phyloP scores from a whole-genome alignment of 2,797 vertebrate genomes.

The Loriculus beryllinus region DNA sequence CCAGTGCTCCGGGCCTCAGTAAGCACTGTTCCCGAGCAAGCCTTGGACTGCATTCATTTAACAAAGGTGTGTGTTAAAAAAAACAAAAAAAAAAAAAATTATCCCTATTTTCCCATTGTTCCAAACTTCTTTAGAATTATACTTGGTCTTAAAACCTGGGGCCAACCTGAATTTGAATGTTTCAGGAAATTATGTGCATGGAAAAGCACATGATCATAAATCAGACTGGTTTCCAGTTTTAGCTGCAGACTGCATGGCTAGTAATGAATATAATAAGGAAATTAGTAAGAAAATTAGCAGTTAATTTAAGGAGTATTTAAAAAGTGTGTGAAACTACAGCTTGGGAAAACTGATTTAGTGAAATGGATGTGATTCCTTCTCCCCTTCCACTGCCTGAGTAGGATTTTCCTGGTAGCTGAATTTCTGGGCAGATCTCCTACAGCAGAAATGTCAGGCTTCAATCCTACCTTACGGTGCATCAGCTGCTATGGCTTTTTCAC shows the following conservation, averaged over 20 bases:
- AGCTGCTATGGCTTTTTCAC: background rate
- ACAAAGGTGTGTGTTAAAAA: background rate
- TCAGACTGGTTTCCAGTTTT: constrained; percentile 45
- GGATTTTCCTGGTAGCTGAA: background rate
- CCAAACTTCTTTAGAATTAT: background rate
- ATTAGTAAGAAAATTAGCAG: constrained; percentile 61
- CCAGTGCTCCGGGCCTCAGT: background rate
- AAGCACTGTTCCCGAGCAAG: background rate
- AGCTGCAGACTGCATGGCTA: constrained; percentile 34
- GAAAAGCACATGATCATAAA: constrained; percentile 49
- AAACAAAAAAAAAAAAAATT: background rate
- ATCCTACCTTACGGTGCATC: background rate
- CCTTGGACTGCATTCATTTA: background rate
- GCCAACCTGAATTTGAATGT: constrained; percentile 24
- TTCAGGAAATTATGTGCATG: constrained; percentile 58
- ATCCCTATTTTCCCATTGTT: constrained; percentile 34
- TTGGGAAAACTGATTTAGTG: constrained; percentile 23
- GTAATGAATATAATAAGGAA: constrained; percentile 51
- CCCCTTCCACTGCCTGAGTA: background rate
- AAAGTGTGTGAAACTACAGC: constrained; percentile 33
- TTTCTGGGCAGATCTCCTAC: background rate
- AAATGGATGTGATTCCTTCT: background rate
- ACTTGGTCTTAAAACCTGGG: constrained; percentile 26
- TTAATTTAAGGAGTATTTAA: constrained; percentile 56
- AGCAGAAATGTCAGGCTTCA: background rate